Evolutionary conservation across 2,113 vertebrate species (phyloP).

Genomic region (Lophochroa leadbeateri): DNA sequence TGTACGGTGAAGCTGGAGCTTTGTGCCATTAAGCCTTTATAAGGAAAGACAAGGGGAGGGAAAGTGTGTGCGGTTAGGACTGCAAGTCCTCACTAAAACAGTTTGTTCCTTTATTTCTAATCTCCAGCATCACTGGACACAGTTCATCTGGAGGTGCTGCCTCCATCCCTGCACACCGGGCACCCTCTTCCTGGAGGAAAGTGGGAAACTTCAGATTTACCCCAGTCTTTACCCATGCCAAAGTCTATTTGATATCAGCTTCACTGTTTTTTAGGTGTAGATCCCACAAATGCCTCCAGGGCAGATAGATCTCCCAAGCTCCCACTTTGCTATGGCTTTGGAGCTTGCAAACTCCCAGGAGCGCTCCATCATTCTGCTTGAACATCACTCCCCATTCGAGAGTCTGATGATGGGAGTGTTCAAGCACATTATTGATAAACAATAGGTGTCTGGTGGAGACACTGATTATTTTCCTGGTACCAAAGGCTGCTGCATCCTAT

Average conservation of each 20-base stretch:
- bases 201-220: not conserved
- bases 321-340: not conserved
- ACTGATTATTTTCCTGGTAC: conserved; percentile 19
- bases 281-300: not conserved
- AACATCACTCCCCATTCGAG: not conserved
- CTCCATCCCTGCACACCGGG: not conserved
- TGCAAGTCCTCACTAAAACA: not conserved
- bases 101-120: not conserved
- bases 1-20: not conserved
- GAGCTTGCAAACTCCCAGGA: not conserved
- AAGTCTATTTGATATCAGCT: not conserved
- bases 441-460: conserved; percentile 5
- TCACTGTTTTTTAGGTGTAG: not conserved
- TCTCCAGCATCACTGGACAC: not conserved
- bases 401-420: not conserved
- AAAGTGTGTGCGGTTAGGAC: not conserved
- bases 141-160: not conserved
- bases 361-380: not conserved
- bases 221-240: not conserved
- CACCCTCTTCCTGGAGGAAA: not conserved
- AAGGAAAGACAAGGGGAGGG: not conserved
- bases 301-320: not conserved
- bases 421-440: conserved; percentile 6
- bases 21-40: not conserved
- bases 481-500: not conserved